phyloP scores from a whole-genome alignment of 2,888 invertebrate species.

The Caenorhabditis afra region DNA sequence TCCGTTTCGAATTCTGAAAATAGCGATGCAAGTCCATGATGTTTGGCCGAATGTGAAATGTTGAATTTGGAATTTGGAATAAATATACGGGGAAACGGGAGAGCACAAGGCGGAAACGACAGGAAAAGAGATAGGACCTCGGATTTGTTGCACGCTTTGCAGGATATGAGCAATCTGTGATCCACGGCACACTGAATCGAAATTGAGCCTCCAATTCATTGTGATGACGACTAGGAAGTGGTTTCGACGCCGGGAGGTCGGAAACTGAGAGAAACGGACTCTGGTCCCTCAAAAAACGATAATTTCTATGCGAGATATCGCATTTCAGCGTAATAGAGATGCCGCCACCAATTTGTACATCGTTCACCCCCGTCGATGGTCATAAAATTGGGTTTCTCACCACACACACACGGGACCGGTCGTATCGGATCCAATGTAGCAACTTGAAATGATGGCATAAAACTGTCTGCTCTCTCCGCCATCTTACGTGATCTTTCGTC shows the following conservation, averaged over 20 bases:
- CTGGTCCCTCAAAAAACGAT: neutral
- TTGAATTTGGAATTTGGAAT: conserved; percentile 23
- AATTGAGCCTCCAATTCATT: no score
- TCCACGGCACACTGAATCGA: no score
- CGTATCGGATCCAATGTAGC: conserved; percentile 30
- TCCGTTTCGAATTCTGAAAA: neutral
- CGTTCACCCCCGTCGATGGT: conserved; percentile 29
- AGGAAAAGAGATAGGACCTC: neutral
- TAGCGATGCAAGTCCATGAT: no score
- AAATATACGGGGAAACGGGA: no score
- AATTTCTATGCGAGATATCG: no score
- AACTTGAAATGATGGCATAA: conserved; percentile 52
- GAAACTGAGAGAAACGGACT: neutral
- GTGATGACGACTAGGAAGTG: conserved; percentile 3
- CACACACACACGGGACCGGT: conserved; percentile 38
- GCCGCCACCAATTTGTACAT: conserved; percentile 43
- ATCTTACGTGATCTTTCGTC: conserved; percentile 9
- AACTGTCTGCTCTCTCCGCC: conserved; percentile 25
- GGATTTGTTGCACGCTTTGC: conserved; percentile 5
- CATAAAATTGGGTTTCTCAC: conserved; percentile 44
- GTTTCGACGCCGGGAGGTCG: neutral
- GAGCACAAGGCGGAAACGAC: neutral
- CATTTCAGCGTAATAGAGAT: neutral
- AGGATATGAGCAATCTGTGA: conserved; percentile 11
- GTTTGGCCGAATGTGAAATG: conserved; percentile 12